Evolutionary conservation across 2,797 vertebrate genomes (phyloP).

Genomic region (Hipposideros larvatus): DNA sequence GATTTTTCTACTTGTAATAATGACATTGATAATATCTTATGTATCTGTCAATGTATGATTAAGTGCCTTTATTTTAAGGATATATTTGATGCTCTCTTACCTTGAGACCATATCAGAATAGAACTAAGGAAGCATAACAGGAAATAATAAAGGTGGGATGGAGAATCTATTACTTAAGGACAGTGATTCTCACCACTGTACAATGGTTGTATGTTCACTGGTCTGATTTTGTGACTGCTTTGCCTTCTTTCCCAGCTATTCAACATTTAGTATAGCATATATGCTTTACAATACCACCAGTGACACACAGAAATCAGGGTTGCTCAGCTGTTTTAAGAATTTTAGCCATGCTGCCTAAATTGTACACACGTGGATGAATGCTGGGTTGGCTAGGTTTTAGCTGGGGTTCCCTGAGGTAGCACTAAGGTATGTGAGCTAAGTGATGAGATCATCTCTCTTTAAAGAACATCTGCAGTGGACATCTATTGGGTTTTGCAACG

Average conservation of each 20-base stretch:
- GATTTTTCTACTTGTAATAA: conserved; percentile 44
- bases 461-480: background rate
- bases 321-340: conserved; percentile 42
- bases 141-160: background rate
- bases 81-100: conserved; percentile 31
- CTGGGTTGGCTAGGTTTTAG: conserved; percentile 33
- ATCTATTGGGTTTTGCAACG: background rate
- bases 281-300: background rate
- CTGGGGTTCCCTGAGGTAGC: background rate
- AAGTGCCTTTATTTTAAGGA: conserved; percentile 52
- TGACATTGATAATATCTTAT: conserved; percentile 31
- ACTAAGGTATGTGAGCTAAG: conserved; percentile 28
- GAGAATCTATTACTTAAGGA: conserved; percentile 8
- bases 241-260: background rate
- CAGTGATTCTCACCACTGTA: conserved; percentile 13
- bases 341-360: background rate
- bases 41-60: conserved; percentile 28
- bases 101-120: background rate
- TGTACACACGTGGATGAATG: background rate
- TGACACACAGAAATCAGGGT: background rate
- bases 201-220: background rate
- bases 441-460: background rate
- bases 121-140: conserved; percentile 3
- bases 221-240: conserved; percentile 45
- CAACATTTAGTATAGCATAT: background rate